Percentiles rank a stretch among this genome's conserved stretches.
Conservation (phyloP, 2,113 vertebrate genomes). For the Dermatemys mawii region DNA sequence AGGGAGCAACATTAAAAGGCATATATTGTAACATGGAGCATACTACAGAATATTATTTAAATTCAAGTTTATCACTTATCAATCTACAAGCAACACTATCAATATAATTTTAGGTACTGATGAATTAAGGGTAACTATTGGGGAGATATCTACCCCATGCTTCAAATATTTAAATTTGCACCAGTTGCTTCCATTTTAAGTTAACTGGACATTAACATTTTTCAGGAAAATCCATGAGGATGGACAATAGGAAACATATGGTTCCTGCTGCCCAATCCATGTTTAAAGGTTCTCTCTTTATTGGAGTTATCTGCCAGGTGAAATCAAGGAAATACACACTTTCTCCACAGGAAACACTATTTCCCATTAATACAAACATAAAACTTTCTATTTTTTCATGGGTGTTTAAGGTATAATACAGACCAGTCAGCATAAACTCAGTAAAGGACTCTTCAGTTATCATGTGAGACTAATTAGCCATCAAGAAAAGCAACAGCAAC, state of each 20-base stretch:
- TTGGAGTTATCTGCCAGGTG: background rate
- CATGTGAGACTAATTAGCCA: background rate
- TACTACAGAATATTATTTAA: background rate
- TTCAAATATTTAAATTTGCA: background rate
- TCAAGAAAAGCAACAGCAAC: background rate
- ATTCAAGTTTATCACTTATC: background rate
- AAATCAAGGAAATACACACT: background rate
- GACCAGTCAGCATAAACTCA: background rate
- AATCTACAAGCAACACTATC: background rate
- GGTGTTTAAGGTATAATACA: background rate
- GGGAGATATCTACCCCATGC: background rate
- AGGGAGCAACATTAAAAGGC: background rate
- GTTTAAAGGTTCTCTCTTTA: background rate
- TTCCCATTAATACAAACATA: background rate
- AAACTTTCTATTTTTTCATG: background rate
- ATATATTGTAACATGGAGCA: background rate
- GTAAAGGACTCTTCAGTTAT: background rate
- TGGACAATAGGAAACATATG: background rate
- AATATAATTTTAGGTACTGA: background rate
- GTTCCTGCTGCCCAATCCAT: background rate
- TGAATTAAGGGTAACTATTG: background rate
- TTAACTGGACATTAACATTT: background rate
- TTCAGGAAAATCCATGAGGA: background rate
- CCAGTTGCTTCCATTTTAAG: background rate
- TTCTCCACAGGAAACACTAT: background rate